Evolutionary conservation across 2,888 invertebrate species (phyloP).

Genomic region (Eulithis testata): DNA sequence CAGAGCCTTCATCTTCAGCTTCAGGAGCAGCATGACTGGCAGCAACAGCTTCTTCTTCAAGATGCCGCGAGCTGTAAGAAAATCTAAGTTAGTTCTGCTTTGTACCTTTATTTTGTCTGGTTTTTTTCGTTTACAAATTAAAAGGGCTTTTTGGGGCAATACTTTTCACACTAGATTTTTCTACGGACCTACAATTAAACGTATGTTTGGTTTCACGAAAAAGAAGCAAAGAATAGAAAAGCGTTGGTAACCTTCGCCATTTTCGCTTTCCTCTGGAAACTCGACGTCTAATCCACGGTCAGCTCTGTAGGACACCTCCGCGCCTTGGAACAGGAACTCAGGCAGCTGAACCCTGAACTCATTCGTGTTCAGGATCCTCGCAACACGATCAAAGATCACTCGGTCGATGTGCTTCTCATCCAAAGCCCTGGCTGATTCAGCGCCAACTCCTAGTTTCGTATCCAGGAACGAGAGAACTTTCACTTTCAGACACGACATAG

Average conservation of each 20-base stretch:
- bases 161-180: not conserved
- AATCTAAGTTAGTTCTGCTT: constrained; percentile 15
- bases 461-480: constrained; percentile 91
- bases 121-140: not conserved
- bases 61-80: constrained; percentile 88
- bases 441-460: constrained; percentile 86
- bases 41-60: constrained; percentile 93
- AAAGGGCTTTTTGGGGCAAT: not conserved
- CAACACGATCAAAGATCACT: constrained; percentile 89
- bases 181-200: not conserved
- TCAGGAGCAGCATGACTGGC: constrained; percentile 91
- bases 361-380: constrained; percentile 89
- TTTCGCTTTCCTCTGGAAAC: constrained; percentile 81
- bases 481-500: constrained; percentile 89
- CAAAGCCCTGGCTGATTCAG: constrained; percentile 86
- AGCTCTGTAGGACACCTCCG: constrained; percentile 87
- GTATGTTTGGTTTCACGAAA: not conserved
- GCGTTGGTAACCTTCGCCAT: constrained; percentile 83
- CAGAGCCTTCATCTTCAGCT: constrained; percentile 92
- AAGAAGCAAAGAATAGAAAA: not conserved
- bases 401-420: constrained; percentile 88
- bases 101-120: not conserved
- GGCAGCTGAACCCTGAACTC: constrained; percentile 90
- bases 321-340: constrained; percentile 87
- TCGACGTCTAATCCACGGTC: constrained; percentile 87